These are phyloP conservation scores for Terrapene triunguis DNA, from an alignment of 2,113 vertebrate species.

Conservation along the genomic window DNA sequence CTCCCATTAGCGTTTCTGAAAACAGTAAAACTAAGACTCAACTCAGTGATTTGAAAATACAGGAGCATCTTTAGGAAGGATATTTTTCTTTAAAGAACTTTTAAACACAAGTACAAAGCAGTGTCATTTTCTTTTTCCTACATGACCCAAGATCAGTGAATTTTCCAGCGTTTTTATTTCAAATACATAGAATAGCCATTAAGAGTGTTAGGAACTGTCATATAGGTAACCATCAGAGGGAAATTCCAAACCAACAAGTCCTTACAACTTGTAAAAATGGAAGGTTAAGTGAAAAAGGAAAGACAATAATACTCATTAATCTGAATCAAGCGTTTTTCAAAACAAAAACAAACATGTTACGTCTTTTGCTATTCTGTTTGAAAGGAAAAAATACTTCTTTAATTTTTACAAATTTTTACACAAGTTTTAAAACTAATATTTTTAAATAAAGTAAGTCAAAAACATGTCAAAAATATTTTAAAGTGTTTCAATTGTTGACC, in stretches of 20 bases:
- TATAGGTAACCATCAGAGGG: background rate
- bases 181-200: background rate
- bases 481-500: background rate
- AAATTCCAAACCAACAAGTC: background rate
- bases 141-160: background rate
- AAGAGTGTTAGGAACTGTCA: background rate
- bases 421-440: background rate
- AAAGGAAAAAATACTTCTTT: background rate
- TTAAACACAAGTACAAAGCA: accelerated
- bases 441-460: background rate
- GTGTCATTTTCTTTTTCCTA: background rate
- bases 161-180: background rate
- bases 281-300: background rate
- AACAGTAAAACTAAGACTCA: background rate
- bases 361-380: background rate
- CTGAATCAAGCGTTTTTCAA: background rate
- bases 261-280: background rate
- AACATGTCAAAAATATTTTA: background rate
- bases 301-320: background rate
- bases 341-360: background rate
- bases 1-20: background rate
- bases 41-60: background rate
- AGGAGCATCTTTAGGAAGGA: background rate
- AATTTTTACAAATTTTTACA: background rate
- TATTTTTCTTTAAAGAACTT: background rate